A percentile compares a stretch with the other conserved stretches of the same genome.
These are phyloP conservation scores for Sitta carolinensis DNA, from an alignment of 2,797 vertebrate species.

Conservation along the genomic window DNA sequence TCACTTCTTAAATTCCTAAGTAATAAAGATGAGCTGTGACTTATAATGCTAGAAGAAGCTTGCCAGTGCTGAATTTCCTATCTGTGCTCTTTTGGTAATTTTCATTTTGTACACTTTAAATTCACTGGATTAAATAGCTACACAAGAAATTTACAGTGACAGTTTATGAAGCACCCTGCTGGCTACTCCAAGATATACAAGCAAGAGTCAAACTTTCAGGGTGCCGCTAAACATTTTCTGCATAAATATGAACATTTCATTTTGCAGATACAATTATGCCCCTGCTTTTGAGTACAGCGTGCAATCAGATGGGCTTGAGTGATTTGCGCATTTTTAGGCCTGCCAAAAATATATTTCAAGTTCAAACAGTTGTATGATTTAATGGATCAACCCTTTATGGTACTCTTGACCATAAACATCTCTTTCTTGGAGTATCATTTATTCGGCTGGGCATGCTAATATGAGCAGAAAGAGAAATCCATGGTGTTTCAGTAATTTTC, in stretches of 20 bases:
- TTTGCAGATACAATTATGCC: neutral
- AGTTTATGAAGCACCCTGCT: slow-evolving; percentile 25
- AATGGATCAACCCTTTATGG: neutral
- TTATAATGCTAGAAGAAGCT: slow-evolving; percentile 9
- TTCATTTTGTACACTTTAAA: neutral
- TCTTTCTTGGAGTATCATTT: neutral
- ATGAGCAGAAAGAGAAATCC: neutral
- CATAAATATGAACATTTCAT: slow-evolving; percentile 2
- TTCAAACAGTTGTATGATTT: neutral
- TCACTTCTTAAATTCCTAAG: neutral
- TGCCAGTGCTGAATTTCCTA: slow-evolving; percentile 43
- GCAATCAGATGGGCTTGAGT: slow-evolving; percentile 4
- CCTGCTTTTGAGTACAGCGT: neutral
- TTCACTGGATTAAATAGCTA: slow-evolving; percentile 44
- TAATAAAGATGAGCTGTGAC: neutral
- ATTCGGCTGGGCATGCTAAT: neutral
- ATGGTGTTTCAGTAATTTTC: neutral
- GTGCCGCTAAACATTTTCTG: neutral
- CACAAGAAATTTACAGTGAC: slow-evolving; percentile 42
- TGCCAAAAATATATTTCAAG: slow-evolving; percentile 16
- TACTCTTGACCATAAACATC: neutral
- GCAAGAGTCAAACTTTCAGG: slow-evolving; percentile 39
- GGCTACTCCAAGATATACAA: slow-evolving; percentile 59
- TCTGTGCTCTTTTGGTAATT: slow-evolving; percentile 17
- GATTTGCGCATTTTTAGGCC: neutral